Evolutionary conservation across 1,140 invertebrate species (phyloP).

Genomic region (Zaprionus tsacasi): DNA sequence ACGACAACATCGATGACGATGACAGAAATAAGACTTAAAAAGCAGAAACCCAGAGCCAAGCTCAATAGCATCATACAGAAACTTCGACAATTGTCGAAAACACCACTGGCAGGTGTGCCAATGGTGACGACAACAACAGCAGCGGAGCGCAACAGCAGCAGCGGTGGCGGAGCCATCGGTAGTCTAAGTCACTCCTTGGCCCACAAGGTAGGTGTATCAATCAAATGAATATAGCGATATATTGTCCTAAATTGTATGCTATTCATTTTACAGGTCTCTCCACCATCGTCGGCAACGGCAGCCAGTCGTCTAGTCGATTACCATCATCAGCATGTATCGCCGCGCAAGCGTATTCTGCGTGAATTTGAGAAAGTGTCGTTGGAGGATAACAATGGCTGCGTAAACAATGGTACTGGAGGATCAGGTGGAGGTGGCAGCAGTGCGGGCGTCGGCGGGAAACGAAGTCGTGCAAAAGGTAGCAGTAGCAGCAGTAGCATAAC

Average conservation of each 20-base stretch:
- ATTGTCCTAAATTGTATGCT: background rate
- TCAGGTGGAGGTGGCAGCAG: constrained; percentile 74
- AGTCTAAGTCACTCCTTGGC: constrained; percentile 67
- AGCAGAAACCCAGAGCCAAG: constrained; percentile 71
- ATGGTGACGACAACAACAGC: constrained; percentile 20
- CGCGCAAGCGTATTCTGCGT: constrained; percentile 89
- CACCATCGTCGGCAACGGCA: constrained; percentile 66
- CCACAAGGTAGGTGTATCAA: constrained; percentile 61
- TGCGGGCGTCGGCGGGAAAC: constrained; percentile 81
- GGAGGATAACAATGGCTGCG: constrained; percentile 85
- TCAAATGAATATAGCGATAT: background rate
- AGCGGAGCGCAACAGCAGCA: constrained; percentile 40
- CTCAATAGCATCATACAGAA: constrained; percentile 80
- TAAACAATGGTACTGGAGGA: constrained; percentile 56
- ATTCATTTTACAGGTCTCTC: constrained; percentile 53
- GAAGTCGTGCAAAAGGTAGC: constrained; percentile 84
- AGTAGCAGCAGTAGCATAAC: constrained; percentile 28
- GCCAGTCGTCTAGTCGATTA: constrained; percentile 80
- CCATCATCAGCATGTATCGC: constrained; percentile 87
- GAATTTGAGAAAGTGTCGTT: constrained; percentile 90
- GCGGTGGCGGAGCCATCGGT: constrained; percentile 60
- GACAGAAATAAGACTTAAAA: constrained; percentile 66
- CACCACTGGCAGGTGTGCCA: constrained; percentile 32
- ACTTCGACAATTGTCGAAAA: constrained; percentile 75
- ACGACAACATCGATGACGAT: background rate